Evolutionary conservation across 2,797 vertebrate species (phyloP), one percentile per base, ranked within the genome.

Genomic region (Buceros bicornis): DNA sequence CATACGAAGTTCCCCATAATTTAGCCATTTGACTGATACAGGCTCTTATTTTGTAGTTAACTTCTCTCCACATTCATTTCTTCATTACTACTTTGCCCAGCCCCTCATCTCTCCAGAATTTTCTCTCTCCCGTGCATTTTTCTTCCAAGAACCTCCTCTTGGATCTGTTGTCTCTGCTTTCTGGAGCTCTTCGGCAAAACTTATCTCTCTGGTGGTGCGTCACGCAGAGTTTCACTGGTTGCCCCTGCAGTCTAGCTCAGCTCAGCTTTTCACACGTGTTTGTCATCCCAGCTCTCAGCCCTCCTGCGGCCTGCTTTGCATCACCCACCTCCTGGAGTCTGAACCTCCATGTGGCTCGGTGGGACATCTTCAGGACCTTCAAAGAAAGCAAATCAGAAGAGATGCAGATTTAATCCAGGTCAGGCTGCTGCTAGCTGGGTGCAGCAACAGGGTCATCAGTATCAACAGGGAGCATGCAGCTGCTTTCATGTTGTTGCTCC

Each of bases 301-400:
- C 12, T 47, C 12, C 47, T 29, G 7, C 33, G 35, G 6, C 43
- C 43, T 29, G n/a, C n/a, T 79, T 82, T n/a, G 10, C 66, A 11
- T 33, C 28, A 54, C 21, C 13, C 9, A 18, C 17, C 33, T 76
- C 47, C 28, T 37, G 10, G 33, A 56, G 21, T 13, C 48, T 61
- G 25, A 40, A 14, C 7, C 9, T 62, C 18, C 21, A 14, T 0
- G 0, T 42, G 58, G 35, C 22, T 82, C n/a, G 12, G 20, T 37
- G 72, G 72, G 29, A 43, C 54, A 40, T 42, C 28, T 69, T 53
- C 51, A 78, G 40, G 35, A 40, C 73, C 29, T 73, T 37, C 33
- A 33, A 29, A 71, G 31, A 25, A n/a, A 56, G 18, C 11, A 56
- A 56, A 56, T 33, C 54, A n/a, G 54, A 33, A 13, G 31, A n/a